A percentile compares a stretch with the other conserved stretches of the same genome.
phyloP scores from a whole-genome alignment of 2,888 invertebrate species.

The Cerastis leucographa region DNA sequence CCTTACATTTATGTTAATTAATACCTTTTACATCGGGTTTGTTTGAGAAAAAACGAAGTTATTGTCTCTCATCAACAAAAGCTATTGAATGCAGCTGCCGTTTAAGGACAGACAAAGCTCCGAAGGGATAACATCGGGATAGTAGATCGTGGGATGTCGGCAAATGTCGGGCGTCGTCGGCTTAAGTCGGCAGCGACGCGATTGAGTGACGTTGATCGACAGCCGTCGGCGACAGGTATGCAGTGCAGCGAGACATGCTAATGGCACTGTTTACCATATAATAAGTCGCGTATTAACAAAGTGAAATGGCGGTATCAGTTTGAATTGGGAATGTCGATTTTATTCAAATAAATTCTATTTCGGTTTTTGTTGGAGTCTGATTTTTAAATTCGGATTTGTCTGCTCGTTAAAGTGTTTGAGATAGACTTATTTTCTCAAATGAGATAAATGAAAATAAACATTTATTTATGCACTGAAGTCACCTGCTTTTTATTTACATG shows the following conservation, averaged over 20 bases:
- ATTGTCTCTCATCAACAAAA: conserved; percentile 81
- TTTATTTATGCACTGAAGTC: not conserved
- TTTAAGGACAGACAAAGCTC: conserved; percentile 88
- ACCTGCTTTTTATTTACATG: conserved; percentile 25
- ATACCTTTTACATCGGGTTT: conserved; percentile 74
- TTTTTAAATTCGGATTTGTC: conserved; percentile 60
- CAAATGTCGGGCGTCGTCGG: conserved; percentile 76
- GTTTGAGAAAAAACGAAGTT: conserved; percentile 76
- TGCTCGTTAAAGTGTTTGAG: conserved; percentile 44
- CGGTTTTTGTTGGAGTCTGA: conserved; percentile 56
- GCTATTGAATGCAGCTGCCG: conserved; percentile 83
- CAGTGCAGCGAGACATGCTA: conserved; percentile 86
- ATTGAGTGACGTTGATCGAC: conserved; percentile 87
- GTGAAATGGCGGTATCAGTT: conserved; percentile 71
- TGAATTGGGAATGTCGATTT: conserved; percentile 73
- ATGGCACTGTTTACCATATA: conserved; percentile 89
- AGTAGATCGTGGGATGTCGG: conserved; percentile 83
- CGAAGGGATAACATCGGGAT: conserved; percentile 85
- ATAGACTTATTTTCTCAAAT: conserved; percentile 14
- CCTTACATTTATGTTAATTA: conserved; percentile 83
- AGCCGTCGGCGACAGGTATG: conserved; percentile 78
- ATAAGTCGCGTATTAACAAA: conserved; percentile 84
- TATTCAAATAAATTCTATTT: conserved; percentile 69
- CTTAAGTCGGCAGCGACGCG: conserved; percentile 71
- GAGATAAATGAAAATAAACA: not conserved